Evolutionary conservation across 2,113 vertebrate genomes (phyloP), one percentile per base, ranked within the genome.

Genomic region (Triplophysa tibetana): DNA sequence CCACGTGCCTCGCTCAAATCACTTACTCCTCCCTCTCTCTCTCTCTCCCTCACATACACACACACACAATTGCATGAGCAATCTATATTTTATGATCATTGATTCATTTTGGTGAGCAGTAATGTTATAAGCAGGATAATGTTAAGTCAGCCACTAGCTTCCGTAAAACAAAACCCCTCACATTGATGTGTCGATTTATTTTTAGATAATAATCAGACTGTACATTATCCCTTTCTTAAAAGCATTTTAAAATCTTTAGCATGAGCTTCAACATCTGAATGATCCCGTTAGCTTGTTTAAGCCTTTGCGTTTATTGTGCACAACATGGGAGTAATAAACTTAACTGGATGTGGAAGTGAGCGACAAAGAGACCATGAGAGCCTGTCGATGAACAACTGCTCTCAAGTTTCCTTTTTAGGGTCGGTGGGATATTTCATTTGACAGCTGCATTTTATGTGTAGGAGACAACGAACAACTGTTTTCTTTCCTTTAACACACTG

Each of bases 381-480:
- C n/a, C 2, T 50, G 56, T 64, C 29, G 29, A 23, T 66, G 21
- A 64, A 24, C 1, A 14, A 23, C 64, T 50, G 58, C 21, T 79
- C 75, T 78, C 79, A 58, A 33, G 67, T 77, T 80, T 80, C 61
- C 63, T 43, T 80, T 58, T 60, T 69, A 54, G 38, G 77, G 58
- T 62, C 62, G 78, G 67, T 60, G 26, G 70, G 21, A 48, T 66
- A 69, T 54, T 45, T 41, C 24, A 21, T 48, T 62, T 38, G 14
- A 70, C 60, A 64, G 61, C 13, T 11, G 23, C 61, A 75, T 23
- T 69, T 38, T 54, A 50, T 66, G 78, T 56, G 29, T 74, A 23
- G 14, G 33, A 16, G 65, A 63, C 11, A 21, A 45, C 43, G 69
- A 81, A 82, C 90, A 91, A 86, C 89, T 90, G 89, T 90, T 79